Percentiles rank a stretch among this genome's conserved stretches.
Evolutionary conservation across 2,888 invertebrate species (phyloP).

Genomic region (Hyppa rectilinea): DNA sequence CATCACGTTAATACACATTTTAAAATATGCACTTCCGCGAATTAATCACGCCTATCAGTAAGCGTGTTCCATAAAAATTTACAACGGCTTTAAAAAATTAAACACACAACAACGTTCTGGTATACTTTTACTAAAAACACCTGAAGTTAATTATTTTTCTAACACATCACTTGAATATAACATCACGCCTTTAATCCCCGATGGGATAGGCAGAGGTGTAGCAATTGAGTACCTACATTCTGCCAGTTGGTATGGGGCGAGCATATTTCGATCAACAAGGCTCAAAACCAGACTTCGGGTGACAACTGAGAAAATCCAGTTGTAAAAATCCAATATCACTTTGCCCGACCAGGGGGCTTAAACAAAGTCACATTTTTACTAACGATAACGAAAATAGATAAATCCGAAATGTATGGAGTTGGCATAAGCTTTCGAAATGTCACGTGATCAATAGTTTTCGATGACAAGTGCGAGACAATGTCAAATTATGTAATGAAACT

Average conservation of each 20-base stretch:
- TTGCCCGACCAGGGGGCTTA: no score
- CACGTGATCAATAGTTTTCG: no score
- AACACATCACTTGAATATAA: neutral
- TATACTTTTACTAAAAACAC: constrained; percentile 7
- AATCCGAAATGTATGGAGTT: no score
- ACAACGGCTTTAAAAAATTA: neutral
- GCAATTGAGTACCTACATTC: neutral
- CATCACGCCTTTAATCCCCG: neutral
- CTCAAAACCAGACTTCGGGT: neutral
- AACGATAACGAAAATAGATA: no score
- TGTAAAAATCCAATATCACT: neutral
- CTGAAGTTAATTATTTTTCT: neutral
- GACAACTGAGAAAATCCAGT: neutral
- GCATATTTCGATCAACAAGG: neutral
- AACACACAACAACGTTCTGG: neutral
- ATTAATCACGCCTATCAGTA: constrained; percentile 34
- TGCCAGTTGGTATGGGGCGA: neutral
- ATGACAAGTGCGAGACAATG: no score
- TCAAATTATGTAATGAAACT: no score
- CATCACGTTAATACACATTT: constrained; percentile 11
- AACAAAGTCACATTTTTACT: no score
- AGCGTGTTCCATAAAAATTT: constrained; percentile 23
- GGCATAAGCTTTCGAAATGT: no score
- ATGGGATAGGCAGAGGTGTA: neutral
- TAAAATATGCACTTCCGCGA: constrained; percentile 24